Percentiles rank a stretch among this genome's conserved stretches.
These are phyloP conservation scores for Actinia equina DNA, from an alignment of 64 coral and sea anemone species.

Conservation along the genomic window DNA sequence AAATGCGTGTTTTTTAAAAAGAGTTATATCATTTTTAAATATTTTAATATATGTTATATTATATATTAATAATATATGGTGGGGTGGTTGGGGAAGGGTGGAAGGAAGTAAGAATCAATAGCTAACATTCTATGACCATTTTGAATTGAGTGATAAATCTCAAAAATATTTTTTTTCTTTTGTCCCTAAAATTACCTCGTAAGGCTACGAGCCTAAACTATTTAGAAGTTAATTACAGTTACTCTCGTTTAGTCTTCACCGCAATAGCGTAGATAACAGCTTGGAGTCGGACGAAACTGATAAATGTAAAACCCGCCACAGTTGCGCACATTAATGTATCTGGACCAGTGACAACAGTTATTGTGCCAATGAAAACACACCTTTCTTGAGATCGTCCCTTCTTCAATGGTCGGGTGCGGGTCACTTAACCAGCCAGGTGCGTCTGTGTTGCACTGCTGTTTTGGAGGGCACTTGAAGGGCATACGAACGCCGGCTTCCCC, in stretches of 20 bases:
- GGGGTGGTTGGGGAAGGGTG: no score
- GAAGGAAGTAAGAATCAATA: no score
- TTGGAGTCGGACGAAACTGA: conserved; percentile 13
- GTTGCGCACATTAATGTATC: conserved; percentile 14
- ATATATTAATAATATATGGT: no score
- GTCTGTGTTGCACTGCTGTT: conserved; percentile 24
- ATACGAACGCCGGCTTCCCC: conserved; percentile 20
- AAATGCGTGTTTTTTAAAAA: no score
- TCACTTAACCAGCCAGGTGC: conserved; percentile 40
- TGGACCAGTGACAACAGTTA: conserved; percentile 17
- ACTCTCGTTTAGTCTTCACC: background rate
- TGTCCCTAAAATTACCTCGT: no score
- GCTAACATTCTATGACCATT: no score
- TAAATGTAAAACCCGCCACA: conserved; percentile 38
- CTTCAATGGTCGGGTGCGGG: background rate
- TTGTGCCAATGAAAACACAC: conserved; percentile 43
- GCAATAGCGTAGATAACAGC: conserved; percentile 36
- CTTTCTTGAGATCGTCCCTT: conserved; percentile 4
- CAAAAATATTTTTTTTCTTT: no score
- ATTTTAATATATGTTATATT: no score
- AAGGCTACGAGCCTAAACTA: no score
- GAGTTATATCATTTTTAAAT: no score
- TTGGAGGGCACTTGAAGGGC: conserved; percentile 4
- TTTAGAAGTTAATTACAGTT: no score
- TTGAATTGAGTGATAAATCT: no score